Conservation (phyloP, 2,888 invertebrate genomes). For the Notocelia uddmanniana region DNA sequence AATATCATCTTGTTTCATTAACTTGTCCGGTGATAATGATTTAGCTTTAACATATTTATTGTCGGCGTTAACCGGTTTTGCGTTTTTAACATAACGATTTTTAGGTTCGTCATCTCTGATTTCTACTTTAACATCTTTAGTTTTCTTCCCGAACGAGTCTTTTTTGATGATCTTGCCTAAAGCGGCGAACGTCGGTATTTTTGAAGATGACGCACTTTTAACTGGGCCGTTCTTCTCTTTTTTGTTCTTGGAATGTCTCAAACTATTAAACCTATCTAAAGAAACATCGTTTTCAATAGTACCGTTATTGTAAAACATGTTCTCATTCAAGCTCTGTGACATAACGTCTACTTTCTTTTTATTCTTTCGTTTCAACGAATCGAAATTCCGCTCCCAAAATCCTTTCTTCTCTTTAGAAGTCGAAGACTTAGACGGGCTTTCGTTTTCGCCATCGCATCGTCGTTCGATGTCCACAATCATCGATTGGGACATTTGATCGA, state of each 20-base stretch:
- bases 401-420: constrained; percentile 82
- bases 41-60: constrained; percentile 80
- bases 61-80: constrained; percentile 66
- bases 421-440: constrained; percentile 77
- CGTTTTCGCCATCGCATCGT: constrained; percentile 65
- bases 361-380: constrained; percentile 81
- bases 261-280: constrained; percentile 79
- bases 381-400: constrained; percentile 84
- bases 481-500: constrained; percentile 84
- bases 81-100: constrained; percentile 76
- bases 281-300: constrained; percentile 75
- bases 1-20: constrained; percentile 61
- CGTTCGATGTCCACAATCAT: constrained; percentile 82
- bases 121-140: constrained; percentile 64
- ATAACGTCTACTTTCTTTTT: constrained; percentile 81
- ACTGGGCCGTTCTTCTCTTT: constrained; percentile 70
- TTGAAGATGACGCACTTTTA: constrained; percentile 79
- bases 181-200: constrained; percentile 82
- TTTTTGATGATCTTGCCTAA: constrained; percentile 82
- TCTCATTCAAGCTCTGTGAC: constrained; percentile 85
- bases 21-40: constrained; percentile 75
- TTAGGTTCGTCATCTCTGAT: constrained; percentile 60
- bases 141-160: constrained; percentile 75
- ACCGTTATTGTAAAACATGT: constrained; percentile 80
- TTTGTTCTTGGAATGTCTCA: constrained; percentile 77